Percentiles rank a stretch among this genome's conserved stretches.
These are phyloP conservation scores for Carposina sasakii DNA, from an alignment of 1,140 invertebrate species.

Conservation along the genomic window DNA sequence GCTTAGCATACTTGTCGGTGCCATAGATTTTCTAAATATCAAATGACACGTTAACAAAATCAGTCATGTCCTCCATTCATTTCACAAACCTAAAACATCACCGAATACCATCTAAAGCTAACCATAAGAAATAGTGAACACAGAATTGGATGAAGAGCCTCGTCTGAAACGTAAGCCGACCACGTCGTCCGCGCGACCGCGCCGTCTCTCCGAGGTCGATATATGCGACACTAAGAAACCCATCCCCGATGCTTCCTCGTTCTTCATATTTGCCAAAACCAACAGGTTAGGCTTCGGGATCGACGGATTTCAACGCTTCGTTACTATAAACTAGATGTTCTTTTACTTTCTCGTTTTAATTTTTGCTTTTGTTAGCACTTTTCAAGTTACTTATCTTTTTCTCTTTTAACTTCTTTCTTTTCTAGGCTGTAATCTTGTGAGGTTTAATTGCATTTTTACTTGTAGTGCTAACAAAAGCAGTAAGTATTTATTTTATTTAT, in stretches of 20 bases:
- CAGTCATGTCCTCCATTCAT: too few relatives aligned
- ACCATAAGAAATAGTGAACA: slow-evolving; percentile 57
- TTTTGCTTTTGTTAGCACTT: slow-evolving; percentile 31
- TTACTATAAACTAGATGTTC: slow-evolving; percentile 45
- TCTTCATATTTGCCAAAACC: slow-evolving; percentile 96
- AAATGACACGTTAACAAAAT: too few relatives aligned
- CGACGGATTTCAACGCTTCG: slow-evolving; percentile 27
- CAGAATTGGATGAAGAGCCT: slow-evolving; percentile 60
- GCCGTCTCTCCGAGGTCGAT: slow-evolving; percentile 93
- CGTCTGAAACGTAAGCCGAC: slow-evolving; percentile 63
- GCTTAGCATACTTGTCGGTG: too few relatives aligned
- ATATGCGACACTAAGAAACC: slow-evolving; percentile 91
- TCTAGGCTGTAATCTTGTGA: neutral
- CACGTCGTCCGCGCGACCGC: slow-evolving; percentile 82
- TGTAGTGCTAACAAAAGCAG: slow-evolving; percentile 30
- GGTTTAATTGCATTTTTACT: too few relatives aligned
- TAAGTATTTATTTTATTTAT: slow-evolving; percentile 22
- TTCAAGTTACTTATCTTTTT: neutral
- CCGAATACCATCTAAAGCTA: too few relatives aligned
- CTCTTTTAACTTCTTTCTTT: neutral
- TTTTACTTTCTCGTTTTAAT: slow-evolving; percentile 34
- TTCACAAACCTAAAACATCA: too few relatives aligned
- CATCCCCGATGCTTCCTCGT: slow-evolving; percentile 93
- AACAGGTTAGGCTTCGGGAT: slow-evolving; percentile 82
- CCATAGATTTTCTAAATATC: too few relatives aligned